phyloP scores from a whole-genome alignment of 2,888 invertebrate genomes.

The Laothoe populi region DNA sequence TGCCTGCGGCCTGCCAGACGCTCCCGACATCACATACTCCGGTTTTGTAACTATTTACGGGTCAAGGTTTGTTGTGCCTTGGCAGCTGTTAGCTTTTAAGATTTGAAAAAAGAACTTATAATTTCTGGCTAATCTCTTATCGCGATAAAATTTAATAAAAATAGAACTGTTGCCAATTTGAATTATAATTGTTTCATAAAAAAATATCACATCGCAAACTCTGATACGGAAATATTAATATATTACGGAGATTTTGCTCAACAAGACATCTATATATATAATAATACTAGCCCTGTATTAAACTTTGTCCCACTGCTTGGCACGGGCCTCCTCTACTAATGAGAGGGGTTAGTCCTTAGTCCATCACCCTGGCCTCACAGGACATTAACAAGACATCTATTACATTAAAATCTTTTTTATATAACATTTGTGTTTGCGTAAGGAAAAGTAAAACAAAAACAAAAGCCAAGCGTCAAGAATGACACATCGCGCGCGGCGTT shows the following conservation, averaged over 20 bases:
- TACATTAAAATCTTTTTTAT: not conserved
- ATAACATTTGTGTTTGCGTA: not conserved
- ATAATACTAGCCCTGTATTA: too few species aligned
- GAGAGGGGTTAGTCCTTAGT: too few species aligned
- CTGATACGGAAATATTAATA: too few species aligned
- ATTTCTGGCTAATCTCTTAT: not conserved
- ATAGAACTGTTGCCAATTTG: too few species aligned
- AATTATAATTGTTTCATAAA: too few species aligned
- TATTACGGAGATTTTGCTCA: too few species aligned
- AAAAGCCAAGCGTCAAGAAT: constrained; percentile 33
- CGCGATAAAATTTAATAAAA: too few species aligned
- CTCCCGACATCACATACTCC: constrained; percentile 21
- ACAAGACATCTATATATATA: too few species aligned
- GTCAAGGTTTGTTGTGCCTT: constrained; percentile 22
- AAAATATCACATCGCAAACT: too few species aligned
- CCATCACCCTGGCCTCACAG: too few species aligned
- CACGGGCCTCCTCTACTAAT: too few species aligned
- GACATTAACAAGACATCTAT: not conserved
- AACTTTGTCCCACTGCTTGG: too few species aligned
- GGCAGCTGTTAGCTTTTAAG: constrained; percentile 7
- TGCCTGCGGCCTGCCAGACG: constrained; percentile 49
- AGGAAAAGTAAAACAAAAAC: constrained; percentile 7
- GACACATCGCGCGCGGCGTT: constrained; percentile 58
- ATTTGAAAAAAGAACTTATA: not conserved
- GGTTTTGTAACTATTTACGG: constrained; percentile 18